phyloP scores from a whole-genome alignment of 2,888 invertebrate species.

The Scaptomyza caliginosa region DNA sequence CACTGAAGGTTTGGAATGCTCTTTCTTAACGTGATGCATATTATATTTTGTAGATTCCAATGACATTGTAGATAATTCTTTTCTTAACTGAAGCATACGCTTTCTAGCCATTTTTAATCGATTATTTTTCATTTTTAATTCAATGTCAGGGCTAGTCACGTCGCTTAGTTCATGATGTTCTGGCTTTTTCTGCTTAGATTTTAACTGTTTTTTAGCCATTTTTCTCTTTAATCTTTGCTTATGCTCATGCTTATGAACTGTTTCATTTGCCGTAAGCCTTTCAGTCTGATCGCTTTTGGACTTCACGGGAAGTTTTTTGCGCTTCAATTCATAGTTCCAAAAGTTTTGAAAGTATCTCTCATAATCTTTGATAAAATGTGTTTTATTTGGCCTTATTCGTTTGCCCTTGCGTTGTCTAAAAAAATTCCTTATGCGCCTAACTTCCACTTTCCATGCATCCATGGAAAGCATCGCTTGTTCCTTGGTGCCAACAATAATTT shows the following conservation, averaged over 20 bases:
- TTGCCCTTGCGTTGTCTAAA: not conserved
- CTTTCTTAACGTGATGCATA: not conserved
- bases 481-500: not conserved
- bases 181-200: not conserved
- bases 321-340: constrained; percentile 30
- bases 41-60: too few species aligned
- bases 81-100: not conserved
- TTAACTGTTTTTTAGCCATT: not conserved
- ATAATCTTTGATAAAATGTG: rapidly evolving
- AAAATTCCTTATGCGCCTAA: not conserved
- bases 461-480: too few species aligned
- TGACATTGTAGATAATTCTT: not conserved
- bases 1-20: not conserved
- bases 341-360: constrained; percentile 11
- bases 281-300: not conserved
- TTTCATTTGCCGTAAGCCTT: not conserved
- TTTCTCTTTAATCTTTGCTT: not conserved
- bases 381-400: not conserved
- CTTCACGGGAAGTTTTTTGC: not conserved
- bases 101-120: not conserved
- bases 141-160: too few species aligned
- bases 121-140: not conserved
- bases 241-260: not conserved
- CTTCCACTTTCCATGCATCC: constrained; percentile 20
- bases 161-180: not conserved